A percentile compares a stretch with the other conserved stretches of the same genome.
These are phyloP conservation scores for Hypothenemus hampei DNA, from an alignment of 1,140 invertebrate species.

Conservation along the genomic window DNA sequence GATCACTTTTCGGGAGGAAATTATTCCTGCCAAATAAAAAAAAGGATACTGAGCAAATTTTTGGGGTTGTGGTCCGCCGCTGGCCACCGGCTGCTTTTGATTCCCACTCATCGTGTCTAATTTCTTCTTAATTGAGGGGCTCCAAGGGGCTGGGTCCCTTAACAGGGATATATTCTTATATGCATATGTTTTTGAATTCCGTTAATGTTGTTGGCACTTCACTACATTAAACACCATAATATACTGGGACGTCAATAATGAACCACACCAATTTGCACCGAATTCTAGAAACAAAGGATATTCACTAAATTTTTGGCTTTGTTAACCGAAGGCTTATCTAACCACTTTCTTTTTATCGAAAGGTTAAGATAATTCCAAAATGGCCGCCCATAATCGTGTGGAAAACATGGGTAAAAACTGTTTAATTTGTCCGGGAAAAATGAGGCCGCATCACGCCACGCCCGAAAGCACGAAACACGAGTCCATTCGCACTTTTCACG, in stretches of 20 bases:
- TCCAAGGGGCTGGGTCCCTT: constrained; percentile 37
- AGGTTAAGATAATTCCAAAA: constrained; percentile 47
- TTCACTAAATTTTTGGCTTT: constrained; percentile 22
- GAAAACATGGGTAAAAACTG: constrained; percentile 45
- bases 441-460: constrained; percentile 2
- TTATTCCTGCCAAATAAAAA: constrained; percentile 16
- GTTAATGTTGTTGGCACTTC: constrained; percentile 32
- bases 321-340: constrained; percentile 31
- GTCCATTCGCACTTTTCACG: constrained; percentile 34
- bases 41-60: constrained; percentile 44
- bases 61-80: constrained; percentile 39
- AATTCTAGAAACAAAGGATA: constrained; percentile 3
- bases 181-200: constrained; percentile 43
- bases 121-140: constrained; percentile 32
- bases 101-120: constrained; percentile 46
- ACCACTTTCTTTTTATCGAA: constrained; percentile 40
- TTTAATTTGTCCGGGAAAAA: constrained; percentile 14
- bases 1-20: too few species aligned
- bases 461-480: constrained; percentile 11
- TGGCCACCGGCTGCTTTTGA: constrained; percentile 43
- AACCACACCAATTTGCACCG: constrained; percentile 24
- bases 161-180: constrained; percentile 38
- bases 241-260: constrained; percentile 25
- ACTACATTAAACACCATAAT: too few species aligned
- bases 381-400: constrained; percentile 43